Percentiles rank a stretch among this genome's conserved stretches.
phyloP scores from a whole-genome alignment of 2,797 vertebrate species.

The Trematomus bernacchii region DNA sequence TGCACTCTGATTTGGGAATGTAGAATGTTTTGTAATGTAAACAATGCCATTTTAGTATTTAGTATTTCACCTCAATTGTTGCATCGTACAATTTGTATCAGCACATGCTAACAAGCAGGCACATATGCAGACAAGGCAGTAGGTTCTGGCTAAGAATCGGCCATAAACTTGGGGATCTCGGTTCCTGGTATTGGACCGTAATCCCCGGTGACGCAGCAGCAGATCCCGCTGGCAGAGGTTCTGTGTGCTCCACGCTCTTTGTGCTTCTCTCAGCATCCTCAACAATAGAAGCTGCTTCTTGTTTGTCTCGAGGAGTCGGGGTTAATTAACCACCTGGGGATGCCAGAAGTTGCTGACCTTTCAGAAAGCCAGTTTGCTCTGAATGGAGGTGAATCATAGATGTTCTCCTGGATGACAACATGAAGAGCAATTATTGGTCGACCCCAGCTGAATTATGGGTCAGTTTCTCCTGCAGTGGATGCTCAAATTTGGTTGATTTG shows the following conservation, averaged over 20 bases:
- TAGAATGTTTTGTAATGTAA: slow-evolving; percentile 9
- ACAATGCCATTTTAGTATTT: slow-evolving; percentile 3
- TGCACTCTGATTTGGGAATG: background rate
- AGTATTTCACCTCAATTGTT: too few relatives aligned
- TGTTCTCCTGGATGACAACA: slow-evolving; percentile 7
- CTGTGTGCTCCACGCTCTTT: background rate
- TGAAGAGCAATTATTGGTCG: background rate
- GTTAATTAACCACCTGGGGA: slow-evolving; percentile 49
- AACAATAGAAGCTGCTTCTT: background rate
- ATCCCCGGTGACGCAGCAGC: slow-evolving; percentile 1
- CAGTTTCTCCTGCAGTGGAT: background rate
- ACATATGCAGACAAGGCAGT: background rate
- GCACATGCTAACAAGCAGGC: background rate
- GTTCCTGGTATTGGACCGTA: background rate
- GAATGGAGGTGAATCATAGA: background rate
- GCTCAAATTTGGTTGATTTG: background rate
- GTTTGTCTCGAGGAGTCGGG: slow-evolving; percentile 39
- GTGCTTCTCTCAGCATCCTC: slow-evolving; percentile 1
- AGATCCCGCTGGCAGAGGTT: slow-evolving; percentile 1
- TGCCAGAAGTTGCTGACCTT: slow-evolving; percentile 47
- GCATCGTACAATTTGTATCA: background rate
- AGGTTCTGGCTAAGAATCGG: background rate
- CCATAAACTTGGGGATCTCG: slow-evolving; percentile 13
- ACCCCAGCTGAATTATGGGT: background rate
- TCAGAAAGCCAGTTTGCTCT: slow-evolving; percentile 23